Evolutionary conservation across 2,888 invertebrate species (phyloP).

Genomic region (Onthophagus sagittarius): DNA sequence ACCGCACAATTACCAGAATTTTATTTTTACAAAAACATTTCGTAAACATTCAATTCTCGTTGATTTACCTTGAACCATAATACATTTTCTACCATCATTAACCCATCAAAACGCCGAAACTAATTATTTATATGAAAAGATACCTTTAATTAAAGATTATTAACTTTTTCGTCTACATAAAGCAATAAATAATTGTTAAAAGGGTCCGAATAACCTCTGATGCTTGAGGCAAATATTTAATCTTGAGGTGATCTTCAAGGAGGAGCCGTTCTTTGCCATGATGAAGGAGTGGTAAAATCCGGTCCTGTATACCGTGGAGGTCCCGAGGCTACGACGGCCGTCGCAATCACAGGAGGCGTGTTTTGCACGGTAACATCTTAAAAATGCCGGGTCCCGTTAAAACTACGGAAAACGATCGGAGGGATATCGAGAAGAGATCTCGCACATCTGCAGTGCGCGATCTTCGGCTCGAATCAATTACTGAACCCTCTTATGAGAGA

Average conservation of each 20-base stretch:
- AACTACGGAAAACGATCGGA: not conserved
- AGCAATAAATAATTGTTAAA: no score
- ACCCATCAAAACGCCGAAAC: no score
- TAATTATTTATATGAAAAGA: no score
- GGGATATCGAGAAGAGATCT: not conserved
- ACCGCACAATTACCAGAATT: no score
- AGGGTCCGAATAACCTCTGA: no score
- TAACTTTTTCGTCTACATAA: no score
- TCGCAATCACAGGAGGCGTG: not conserved
- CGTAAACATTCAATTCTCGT: no score
- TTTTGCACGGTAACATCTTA: not conserved
- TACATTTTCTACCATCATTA: no score
- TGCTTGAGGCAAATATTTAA: not conserved
- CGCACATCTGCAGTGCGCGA: not conserved
- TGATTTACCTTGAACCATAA: no score
- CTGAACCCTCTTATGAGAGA: not conserved
- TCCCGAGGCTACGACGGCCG: not conserved
- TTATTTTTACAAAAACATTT: no score
- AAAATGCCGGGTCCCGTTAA: not conserved
- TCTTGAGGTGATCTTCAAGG: not conserved
- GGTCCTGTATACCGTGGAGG: not conserved
- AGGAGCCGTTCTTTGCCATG: not conserved
- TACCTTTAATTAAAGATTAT: no score
- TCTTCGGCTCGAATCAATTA: not conserved
- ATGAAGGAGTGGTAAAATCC: not conserved